These are phyloP conservation scores for Sebastes hubbsi DNA, from an alignment of 2,797 vertebrate genomes.

Conservation along the genomic window DNA sequence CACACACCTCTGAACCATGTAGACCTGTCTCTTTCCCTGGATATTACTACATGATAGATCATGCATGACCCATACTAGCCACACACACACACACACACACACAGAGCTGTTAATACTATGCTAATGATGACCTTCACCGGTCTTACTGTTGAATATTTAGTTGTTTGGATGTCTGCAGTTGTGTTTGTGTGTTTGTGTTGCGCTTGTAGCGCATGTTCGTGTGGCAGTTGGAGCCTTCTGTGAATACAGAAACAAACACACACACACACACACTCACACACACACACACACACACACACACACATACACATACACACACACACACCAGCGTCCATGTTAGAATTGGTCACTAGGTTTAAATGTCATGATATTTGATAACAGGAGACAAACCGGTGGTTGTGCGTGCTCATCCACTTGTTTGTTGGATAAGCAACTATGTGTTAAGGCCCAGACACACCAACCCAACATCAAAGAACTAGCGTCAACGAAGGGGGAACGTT, in stretches of 20 bases:
- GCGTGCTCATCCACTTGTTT: background rate
- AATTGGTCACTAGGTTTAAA: constrained; percentile 5
- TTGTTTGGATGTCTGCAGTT: constrained; percentile 33
- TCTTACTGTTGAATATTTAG: constrained; percentile 46
- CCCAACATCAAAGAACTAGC: too few relatives aligned
- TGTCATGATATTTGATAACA: background rate
- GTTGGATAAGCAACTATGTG: background rate
- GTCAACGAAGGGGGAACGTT: too few relatives aligned
- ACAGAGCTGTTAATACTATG: constrained; percentile 54
- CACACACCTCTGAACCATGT: constrained; percentile 1
- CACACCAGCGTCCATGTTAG: background rate
- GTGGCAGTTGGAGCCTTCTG: background rate
- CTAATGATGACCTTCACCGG: constrained; percentile 72
- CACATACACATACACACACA: background rate
- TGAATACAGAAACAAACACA: background rate
- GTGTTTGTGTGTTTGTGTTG: background rate
- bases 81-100: background rate
- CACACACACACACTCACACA: background rate
- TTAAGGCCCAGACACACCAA: too few relatives aligned
- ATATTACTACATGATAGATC: constrained; percentile 36
- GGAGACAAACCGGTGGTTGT: background rate
- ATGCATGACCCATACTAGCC: constrained; percentile 20
- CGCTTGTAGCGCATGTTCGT: constrained; percentile 4
- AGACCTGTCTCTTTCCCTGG: constrained; percentile 27
- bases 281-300: background rate